Conservation (phyloP, 2,797 vertebrate species). For the Pseudochromis fuscus region DNA sequence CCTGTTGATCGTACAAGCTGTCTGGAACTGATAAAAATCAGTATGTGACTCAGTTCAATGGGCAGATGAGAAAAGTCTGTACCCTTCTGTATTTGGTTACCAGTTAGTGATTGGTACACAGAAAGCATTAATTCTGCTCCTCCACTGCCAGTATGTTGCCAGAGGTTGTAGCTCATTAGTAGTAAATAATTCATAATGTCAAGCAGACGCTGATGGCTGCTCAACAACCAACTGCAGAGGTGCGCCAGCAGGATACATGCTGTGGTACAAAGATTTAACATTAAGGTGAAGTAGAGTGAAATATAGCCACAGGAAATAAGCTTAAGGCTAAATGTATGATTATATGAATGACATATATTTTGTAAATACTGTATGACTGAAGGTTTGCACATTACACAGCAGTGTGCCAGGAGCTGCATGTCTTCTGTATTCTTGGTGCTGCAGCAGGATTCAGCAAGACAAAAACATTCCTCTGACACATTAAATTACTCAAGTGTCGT, state of each 20-base stretch:
- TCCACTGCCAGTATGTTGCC: neutral
- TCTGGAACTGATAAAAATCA: no score
- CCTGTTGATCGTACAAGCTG: no score
- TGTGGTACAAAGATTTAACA: neutral
- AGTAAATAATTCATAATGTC: constrained; percentile 14
- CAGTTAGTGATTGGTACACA: neutral
- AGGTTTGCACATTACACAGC: neutral
- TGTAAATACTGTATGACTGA: neutral
- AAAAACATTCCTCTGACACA: constrained; percentile 60
- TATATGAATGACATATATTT: no score
- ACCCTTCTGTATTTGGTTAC: neutral
- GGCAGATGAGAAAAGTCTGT: no score
- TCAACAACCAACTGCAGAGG: neutral
- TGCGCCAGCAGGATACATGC: no score
- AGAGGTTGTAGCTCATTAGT: neutral
- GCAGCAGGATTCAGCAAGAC: constrained; percentile 20
- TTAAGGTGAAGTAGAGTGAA: no score
- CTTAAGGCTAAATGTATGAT: no score
- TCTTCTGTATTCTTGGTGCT: neutral
- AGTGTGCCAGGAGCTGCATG: neutral
- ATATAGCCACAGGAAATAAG: no score
- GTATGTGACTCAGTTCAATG: no score
- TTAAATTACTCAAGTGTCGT: constrained; percentile 44
- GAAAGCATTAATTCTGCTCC: neutral
- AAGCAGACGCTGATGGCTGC: neutral